These are phyloP conservation scores for Ochropacha duplaris DNA, from an alignment of 2,888 invertebrate species.

Conservation along the genomic window DNA sequence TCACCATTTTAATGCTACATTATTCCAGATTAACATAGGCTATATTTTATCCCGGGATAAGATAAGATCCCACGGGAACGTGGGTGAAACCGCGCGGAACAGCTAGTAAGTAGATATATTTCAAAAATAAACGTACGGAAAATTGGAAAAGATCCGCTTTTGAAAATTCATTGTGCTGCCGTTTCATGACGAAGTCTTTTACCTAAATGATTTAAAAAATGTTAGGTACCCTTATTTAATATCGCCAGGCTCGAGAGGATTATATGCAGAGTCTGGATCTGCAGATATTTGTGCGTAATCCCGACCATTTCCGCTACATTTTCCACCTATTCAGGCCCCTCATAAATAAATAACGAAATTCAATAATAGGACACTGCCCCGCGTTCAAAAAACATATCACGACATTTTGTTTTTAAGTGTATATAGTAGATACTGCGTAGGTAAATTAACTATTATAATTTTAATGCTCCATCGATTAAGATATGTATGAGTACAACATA, in stretches of 20 bases:
- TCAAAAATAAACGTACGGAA: too few species aligned
- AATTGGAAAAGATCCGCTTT: too few species aligned
- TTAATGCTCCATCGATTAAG: conserved; percentile 7
- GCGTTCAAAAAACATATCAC: conserved; percentile 42
- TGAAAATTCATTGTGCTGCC: too few species aligned
- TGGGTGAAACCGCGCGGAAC: too few species aligned
- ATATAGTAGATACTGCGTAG: conserved; percentile 8
- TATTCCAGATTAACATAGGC: too few species aligned
- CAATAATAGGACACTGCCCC: conserved; percentile 36
- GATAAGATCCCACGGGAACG: too few species aligned
- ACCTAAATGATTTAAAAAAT: too few species aligned
- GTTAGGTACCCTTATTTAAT: too few species aligned
- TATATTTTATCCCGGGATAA: too few species aligned
- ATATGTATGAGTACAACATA: conserved; percentile 16
- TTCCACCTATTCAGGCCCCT: conserved; percentile 58
- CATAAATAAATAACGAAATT: conserved; percentile 57
- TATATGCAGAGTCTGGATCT: not conserved
- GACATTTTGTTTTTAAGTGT: conserved; percentile 7
- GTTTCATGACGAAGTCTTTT: too few species aligned
- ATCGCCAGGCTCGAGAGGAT: not conserved
- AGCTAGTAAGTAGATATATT: too few species aligned
- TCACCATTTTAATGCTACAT: too few species aligned
- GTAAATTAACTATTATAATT: conserved; percentile 9
- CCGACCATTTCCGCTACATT: conserved; percentile 39
- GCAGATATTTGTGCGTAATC: conserved; percentile 8